Evolutionary conservation across 2,888 invertebrate genomes (phyloP).

Genomic region (Patella ulyssiponensis): DNA sequence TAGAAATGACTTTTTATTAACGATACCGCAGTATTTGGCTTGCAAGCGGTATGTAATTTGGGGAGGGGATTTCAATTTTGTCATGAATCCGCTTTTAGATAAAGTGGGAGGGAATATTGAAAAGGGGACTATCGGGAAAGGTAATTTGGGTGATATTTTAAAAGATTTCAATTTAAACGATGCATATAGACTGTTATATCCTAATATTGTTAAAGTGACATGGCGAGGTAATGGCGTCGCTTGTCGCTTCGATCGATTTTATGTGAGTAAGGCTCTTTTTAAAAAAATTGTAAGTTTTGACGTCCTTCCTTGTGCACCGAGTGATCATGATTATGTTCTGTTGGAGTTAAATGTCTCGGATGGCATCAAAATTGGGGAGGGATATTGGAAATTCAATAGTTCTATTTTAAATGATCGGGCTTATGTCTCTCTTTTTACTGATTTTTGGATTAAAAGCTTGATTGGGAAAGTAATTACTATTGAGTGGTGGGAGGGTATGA

Average conservation of each 20-base stretch:
- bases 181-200: not conserved
- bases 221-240: not conserved
- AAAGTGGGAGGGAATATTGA: constrained; percentile 4
- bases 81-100: not conserved
- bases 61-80: not conserved
- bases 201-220: constrained; percentile 7
- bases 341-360: not conserved
- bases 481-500: constrained; percentile 10
- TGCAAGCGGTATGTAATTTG: not conserved
- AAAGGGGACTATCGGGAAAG: not conserved
- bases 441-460: not conserved
- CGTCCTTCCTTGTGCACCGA: not conserved
- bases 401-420: constrained; percentile 3
- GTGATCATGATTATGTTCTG: constrained; percentile 4
- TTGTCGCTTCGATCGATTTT: constrained; percentile 9
- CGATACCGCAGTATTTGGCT: constrained; percentile 5
- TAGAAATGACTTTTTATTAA: not conserved
- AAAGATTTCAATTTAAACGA: constrained; percentile 1
- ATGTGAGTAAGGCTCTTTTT: not conserved
- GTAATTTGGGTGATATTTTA: not conserved
- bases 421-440: not conserved
- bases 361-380: constrained; percentile 2
- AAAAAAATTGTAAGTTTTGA: not conserved
- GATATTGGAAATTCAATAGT: not conserved
- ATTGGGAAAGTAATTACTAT: constrained; percentile 1